Conservation (phyloP, 64 coral and sea anemone species). For the Montipora efflorescens region DNA sequence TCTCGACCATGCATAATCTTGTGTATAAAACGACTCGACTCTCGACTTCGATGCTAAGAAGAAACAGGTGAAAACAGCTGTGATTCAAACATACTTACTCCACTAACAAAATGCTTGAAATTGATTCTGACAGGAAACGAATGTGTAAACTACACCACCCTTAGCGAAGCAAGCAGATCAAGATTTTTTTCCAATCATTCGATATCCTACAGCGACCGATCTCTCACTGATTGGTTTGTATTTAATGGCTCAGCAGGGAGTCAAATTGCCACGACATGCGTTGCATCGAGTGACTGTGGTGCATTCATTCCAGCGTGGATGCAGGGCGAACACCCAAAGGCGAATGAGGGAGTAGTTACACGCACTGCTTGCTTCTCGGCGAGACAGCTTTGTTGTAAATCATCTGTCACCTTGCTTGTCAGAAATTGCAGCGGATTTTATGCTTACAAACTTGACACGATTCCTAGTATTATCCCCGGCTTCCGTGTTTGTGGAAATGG, state of each 20-base stretch:
- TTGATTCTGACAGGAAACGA: conserved; percentile 1
- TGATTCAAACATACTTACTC: no score
- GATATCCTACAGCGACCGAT: neutral
- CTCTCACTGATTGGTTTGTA: conserved; percentile 37
- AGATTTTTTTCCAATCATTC: neutral
- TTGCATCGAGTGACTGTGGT: conserved; percentile 30
- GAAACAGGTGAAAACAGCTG: no score
- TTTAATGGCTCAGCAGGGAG: conserved; percentile 61
- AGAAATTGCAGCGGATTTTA: conserved; percentile 60
- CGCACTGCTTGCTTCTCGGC: conserved; percentile 24
- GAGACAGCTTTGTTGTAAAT: conserved; percentile 36
- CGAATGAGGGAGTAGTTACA: conserved; percentile 18
- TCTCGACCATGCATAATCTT: no score
- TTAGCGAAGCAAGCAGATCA: conserved; percentile 17
- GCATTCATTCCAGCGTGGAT: conserved; percentile 52
- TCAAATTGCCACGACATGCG: conserved; percentile 50
- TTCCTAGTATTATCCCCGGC: neutral
- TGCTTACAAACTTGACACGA: conserved; percentile 33
- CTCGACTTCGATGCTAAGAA: no score
- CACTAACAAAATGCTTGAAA: neutral
- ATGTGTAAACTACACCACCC: conserved; percentile 11
- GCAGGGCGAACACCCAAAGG: conserved; percentile 33
- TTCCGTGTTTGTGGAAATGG: conserved; percentile 54
- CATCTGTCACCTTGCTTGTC: neutral
- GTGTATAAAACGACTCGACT: no score